Percentiles rank a stretch among this genome's conserved stretches.
Evolutionary conservation across 2,113 vertebrate species (phyloP).

Genomic region (Nycticorax nycticorax): DNA sequence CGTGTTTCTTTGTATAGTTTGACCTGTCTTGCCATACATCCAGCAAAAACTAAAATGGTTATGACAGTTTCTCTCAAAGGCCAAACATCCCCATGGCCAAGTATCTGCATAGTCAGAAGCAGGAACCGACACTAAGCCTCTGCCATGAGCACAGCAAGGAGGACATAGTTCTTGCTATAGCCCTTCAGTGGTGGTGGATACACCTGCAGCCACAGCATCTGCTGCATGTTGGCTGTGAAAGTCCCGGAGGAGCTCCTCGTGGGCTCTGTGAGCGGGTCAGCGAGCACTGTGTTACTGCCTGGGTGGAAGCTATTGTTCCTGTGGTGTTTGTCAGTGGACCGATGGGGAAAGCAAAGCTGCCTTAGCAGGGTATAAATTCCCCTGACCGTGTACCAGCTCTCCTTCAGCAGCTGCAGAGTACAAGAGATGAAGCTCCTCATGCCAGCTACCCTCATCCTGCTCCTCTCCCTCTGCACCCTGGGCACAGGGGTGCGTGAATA

Average conservation of each 20-base stretch:
- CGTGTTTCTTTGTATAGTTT: neutral
- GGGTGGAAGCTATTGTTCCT: neutral
- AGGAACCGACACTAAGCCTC: neutral
- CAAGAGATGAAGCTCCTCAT: neutral
- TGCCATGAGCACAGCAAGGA: neutral
- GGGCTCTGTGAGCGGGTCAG: neutral
- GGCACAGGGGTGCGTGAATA: neutral
- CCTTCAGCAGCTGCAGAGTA: neutral
- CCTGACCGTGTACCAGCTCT: neutral
- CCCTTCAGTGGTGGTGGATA: neutral
- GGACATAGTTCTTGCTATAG: rapidly evolving
- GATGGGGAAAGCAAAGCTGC: neutral
- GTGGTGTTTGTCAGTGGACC: neutral
- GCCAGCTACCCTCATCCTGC: neutral
- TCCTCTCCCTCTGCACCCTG: neutral
- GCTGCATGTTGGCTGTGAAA: neutral
- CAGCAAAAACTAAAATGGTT: neutral
- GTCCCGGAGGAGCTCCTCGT: neutral
- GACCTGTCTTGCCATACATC: neutral
- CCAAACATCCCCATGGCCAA: neutral
- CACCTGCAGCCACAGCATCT: neutral
- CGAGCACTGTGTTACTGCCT: neutral
- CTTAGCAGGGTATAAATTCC: neutral
- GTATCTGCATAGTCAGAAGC: neutral
- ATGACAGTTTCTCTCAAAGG: neutral